Base-by-base conservation (phyloP, 2,113 vertebrate species). In the Diphyllodes magnificus region DNA sequence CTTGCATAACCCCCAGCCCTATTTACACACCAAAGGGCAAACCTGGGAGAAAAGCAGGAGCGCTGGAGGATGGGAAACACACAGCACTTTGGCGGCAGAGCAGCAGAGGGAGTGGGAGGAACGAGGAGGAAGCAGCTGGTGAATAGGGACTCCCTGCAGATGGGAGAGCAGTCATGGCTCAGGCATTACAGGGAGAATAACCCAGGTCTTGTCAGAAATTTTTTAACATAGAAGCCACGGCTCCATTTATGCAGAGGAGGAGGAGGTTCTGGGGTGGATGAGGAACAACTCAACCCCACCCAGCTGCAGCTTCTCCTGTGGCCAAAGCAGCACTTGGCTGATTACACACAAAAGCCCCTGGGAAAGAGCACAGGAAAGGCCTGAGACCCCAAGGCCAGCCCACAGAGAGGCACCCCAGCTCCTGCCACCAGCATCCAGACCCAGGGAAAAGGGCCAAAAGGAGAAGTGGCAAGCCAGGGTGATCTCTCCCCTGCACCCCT, bases 11-110 rank as follows among this genome's bases (percentile, higher is more conserved):
- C 71, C 73, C 68, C 80, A 90, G 78, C 79, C 54, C 35, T 88
- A 82, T 64, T 63, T 47, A 93, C 76, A 80, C 71, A 70, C 71
- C 88, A 30, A 54, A 77, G 76, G 59, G 88, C 75, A 92, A 93
- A 94, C 45, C 77, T 66, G 76, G 82, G 91, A 96, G 86, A 70
- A 92, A 94, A 88, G 92, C 79, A 73, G 73, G 50, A 85, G 71
- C 2, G 0, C 90, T 70, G 78, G 66, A 94, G 79, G 93, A 73
- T 73, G 51, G 82, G 56, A 80, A 96, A 86, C 88, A 83, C 75
- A 73, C 24, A 79, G 86, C 86, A 70, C 82, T 94, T 61, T 53
- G 90, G 75, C 73, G 49, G 84, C 44, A 88, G 90, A 81, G 82
- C 61, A 82, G 83, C 84, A 87, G 81, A 89, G 86, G 84, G 92